Conservation (phyloP, 2,888 invertebrate species). For the Platycheirus rosarum region DNA sequence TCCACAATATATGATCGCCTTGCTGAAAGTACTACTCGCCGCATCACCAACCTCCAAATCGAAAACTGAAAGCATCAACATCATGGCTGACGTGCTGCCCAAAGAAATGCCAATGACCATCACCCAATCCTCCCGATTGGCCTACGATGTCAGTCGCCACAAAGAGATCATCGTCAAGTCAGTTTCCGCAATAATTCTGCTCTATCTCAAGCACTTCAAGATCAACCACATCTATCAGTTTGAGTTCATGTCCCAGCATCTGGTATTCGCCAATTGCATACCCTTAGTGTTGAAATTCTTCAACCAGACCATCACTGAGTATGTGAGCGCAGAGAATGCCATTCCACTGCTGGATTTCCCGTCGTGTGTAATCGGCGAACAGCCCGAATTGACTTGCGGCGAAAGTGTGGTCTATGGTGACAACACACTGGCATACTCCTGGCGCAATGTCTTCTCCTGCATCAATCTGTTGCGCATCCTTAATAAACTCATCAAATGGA, state of each 20-base stretch:
- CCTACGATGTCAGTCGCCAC: constrained; percentile 98
- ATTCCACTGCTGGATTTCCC: constrained; percentile 98
- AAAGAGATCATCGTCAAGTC: constrained; percentile 99
- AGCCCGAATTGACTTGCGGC: constrained; percentile 92
- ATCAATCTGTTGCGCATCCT: constrained; percentile 97
- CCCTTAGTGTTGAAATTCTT: constrained; percentile 99
- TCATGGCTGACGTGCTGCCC: constrained; percentile 98
- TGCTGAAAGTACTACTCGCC: constrained; percentile 97
- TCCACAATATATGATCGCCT: constrained; percentile 98
- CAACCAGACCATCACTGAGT: constrained; percentile 97
- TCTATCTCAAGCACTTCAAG: constrained; percentile 98
- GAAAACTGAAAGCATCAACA: constrained; percentile 98
- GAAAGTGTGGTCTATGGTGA: constrained; percentile 93
- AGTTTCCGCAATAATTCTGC: constrained; percentile 93
- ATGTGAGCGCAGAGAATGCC: constrained; percentile 96
- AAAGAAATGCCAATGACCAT: constrained; percentile 99
- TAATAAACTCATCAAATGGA: constrained; percentile 99
- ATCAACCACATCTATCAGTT: constrained; percentile 99
- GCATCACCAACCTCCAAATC: constrained; percentile 99
- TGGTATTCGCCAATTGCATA: constrained; percentile 99
- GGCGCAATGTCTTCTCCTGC: constrained; percentile 99
- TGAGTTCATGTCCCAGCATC: constrained; percentile 99
- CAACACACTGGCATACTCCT: constrained; percentile 90
- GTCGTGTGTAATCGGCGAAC: constrained; percentile 96
- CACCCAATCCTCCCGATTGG: constrained; percentile 95